Evolutionary conservation across 2,797 vertebrate species (phyloP), one percentile per base, ranked within the genome.

Genomic region (Poecilia wingei): DNA sequence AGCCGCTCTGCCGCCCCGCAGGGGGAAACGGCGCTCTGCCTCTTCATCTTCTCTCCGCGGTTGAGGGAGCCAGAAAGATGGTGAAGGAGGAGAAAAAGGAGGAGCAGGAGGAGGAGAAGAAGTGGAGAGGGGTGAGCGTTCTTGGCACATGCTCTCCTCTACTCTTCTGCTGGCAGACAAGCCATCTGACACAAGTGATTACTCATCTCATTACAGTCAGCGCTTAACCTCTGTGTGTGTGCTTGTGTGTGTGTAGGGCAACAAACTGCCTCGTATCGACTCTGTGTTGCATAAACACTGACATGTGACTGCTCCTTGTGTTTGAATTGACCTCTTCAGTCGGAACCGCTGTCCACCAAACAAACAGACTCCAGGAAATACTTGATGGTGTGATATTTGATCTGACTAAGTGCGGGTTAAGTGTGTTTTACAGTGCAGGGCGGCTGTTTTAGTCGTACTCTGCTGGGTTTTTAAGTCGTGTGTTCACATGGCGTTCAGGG

Each of bases 171-270:
- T 87, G 83, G 88, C 85, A 92, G 88, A 87, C 80, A 88, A 91
- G 87, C 83, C 81, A 85, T 91, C 85, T 92, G 92, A 94, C 93
- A 93, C 88, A 93, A 88, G 87, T 93, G 91, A 93, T 94, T 93
- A 93, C 89, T 91, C 93, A 92, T 92, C 89, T 91, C 84, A 88
- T 94, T 91, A 91, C 83, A 84, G 89, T 80, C 86, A 86, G 70
- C 9, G 77, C 82, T 93, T 93, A 92, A 88, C 85, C 86, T 83
- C 46, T 78, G 66, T 72, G 72, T 80, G 74, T 76, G 73, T 75
- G 47, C 73, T 33, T 16, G 47, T 53, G 36, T 68, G 49, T 72
- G 69, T 68, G 31, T 36, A 33, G 68, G 69, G 53, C n/a, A 66
- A 9, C 46, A 70, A 61, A 68, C 69, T 25, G 43, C 79, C 66